phyloP scores from a whole-genome alignment of 2,113 vertebrate genomes.

The Oncorhynchus clarkii region DNA sequence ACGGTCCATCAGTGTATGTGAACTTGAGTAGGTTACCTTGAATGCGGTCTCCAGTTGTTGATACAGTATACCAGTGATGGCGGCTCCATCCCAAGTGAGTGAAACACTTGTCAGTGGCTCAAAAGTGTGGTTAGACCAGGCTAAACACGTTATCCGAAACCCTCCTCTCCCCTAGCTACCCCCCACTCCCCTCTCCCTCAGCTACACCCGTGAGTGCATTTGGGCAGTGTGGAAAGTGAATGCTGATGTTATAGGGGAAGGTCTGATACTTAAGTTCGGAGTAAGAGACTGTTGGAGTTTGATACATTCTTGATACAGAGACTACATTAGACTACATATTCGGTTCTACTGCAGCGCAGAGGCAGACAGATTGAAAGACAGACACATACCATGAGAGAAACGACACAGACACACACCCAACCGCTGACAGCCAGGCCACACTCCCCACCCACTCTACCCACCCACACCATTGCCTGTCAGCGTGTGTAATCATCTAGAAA shows the following conservation, averaged over 20 bases:
- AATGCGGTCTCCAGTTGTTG: no score
- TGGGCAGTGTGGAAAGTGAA: not conserved
- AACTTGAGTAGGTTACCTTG: no score
- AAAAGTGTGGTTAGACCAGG: slow-evolving; percentile 30
- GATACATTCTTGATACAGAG: slow-evolving; percentile 3
- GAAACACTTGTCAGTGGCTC: slow-evolving; percentile 59
- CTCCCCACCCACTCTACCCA: slow-evolving; percentile 28
- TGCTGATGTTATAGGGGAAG: no score
- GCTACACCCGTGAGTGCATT: not conserved
- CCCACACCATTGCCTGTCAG: slow-evolving; percentile 37
- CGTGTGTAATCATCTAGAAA: slow-evolving; percentile 49
- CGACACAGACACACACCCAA: not conserved
- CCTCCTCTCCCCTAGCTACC: not conserved
- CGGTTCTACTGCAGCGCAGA: not conserved
- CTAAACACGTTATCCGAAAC: slow-evolving; percentile 36
- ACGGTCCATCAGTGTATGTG: no score
- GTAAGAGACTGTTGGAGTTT: not conserved
- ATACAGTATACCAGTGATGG: not conserved
- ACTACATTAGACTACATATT: not conserved
- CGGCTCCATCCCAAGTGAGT: slow-evolving; percentile 8
- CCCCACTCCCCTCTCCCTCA: not conserved
- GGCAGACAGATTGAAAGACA: not conserved
- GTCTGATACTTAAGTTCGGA: not conserved
- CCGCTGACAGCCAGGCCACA: slow-evolving; percentile 1
- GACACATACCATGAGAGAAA: not conserved